phyloP scores from a whole-genome alignment of 1,140 invertebrate species.

The Drosophila pachea region DNA sequence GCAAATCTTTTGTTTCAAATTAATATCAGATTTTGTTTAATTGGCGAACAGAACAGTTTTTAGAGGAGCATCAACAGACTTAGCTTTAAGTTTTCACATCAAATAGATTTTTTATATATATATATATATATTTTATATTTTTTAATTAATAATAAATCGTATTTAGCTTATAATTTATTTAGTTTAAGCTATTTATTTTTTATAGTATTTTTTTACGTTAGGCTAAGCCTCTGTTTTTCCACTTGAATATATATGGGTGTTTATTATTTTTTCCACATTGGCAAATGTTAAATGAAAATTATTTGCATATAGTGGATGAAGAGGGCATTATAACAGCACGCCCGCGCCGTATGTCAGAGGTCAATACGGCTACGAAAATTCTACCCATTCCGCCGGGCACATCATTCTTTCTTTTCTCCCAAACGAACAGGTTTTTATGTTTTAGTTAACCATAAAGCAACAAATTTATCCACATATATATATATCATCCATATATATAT shows the following conservation, averaged over 20 bases:
- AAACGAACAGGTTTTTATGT: conserved; percentile 90
- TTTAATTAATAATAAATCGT: conserved; percentile 3
- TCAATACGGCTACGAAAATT: conserved; percentile 89
- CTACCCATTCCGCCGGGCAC: conserved; percentile 96
- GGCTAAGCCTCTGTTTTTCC: conserved; percentile 15
- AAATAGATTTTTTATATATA: too few species aligned
- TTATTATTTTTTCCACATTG: conserved; percentile 71
- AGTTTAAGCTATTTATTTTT: conserved; percentile 19
- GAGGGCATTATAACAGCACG: conserved; percentile 86
- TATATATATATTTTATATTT: too few species aligned
- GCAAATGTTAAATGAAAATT: conserved; percentile 55
- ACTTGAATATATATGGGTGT: conserved; percentile 42
- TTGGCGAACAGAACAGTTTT: too few species aligned
- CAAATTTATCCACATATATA: not conserved
- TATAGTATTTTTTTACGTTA: conserved; percentile 13
- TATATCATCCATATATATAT: too few species aligned
- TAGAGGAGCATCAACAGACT: too few species aligned
- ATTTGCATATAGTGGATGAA: conserved; percentile 80
- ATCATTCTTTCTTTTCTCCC: conserved; percentile 98
- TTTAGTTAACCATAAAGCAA: conserved; percentile 45
- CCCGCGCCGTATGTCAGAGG: conserved; percentile 94
- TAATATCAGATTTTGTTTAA: too few species aligned
- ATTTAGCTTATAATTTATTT: conserved; percentile 7
- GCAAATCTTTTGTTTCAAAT: conserved; percentile 12
- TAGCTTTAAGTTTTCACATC: too few species aligned